A percentile compares a stretch with the other conserved stretches of the same genome.
Conservation (phyloP, 2,888 invertebrate genomes). For the Drosophila paracracens region DNA sequence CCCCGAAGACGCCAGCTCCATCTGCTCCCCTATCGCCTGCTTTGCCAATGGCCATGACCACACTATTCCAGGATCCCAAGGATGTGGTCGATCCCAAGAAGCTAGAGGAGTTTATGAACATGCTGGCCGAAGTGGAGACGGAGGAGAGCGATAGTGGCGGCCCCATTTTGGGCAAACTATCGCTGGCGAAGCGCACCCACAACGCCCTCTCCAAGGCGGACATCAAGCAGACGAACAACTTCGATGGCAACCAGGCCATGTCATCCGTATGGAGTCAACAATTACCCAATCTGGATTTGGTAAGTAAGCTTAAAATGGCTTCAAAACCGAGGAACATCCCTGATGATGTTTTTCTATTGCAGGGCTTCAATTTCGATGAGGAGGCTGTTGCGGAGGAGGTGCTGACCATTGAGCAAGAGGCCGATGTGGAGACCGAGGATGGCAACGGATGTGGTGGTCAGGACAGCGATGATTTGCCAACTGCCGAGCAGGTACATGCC, state of each 20-base stretch:
- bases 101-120: constrained; percentile 83
- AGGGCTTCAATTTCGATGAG: constrained; percentile 79
- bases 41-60: constrained; percentile 62
- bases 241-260: constrained; percentile 55
- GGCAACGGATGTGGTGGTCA: constrained; percentile 59
- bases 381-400: constrained; percentile 77
- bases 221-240: constrained; percentile 63
- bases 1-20: constrained; percentile 3
- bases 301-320: constrained; percentile 47
- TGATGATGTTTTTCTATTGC: not conserved
- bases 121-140: constrained; percentile 84
- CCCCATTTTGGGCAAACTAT: constrained; percentile 89
- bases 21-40: constrained; percentile 9
- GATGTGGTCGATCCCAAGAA: constrained; percentile 84
- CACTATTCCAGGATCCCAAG: constrained; percentile 84
- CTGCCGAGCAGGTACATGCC: constrained; percentile 83
- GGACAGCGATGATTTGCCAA: constrained; percentile 81
- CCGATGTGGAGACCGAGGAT: constrained; percentile 82
- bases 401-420: constrained; percentile 80
- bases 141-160: constrained; percentile 86
- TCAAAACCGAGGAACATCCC: not conserved
- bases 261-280: constrained; percentile 76
- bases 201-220: constrained; percentile 86
- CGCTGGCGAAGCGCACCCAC: constrained; percentile 89
- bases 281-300: constrained; percentile 53